Conservation (phyloP, 1,140 invertebrate species). For the Planococcus citri region DNA sequence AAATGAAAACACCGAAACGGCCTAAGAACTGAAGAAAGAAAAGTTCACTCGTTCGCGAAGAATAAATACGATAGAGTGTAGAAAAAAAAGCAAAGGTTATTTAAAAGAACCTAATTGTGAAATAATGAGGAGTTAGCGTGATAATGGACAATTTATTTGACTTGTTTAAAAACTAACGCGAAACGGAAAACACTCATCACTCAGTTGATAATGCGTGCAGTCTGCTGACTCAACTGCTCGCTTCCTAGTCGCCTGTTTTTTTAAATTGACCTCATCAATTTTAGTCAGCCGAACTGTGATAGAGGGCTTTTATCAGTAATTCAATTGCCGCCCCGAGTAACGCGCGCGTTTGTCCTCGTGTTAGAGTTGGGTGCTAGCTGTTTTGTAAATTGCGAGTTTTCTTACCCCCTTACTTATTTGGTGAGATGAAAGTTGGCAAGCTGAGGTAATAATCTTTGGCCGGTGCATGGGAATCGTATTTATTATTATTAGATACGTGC, state of each 20-base stretch:
- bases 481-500: too few relatives aligned
- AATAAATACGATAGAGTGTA: too few relatives aligned
- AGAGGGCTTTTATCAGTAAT: neutral
- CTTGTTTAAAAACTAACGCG: conserved; percentile 14
- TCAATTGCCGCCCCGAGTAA: neutral
- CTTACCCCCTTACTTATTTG: too few relatives aligned
- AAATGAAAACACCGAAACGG: neutral
- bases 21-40: neutral
- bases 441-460: too few relatives aligned
- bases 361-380: too few relatives aligned
- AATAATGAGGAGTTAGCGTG: conserved; percentile 19
- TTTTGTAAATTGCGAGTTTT: too few relatives aligned
- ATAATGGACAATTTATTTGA: conserved; percentile 17
- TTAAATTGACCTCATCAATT: conserved; percentile 18
- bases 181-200: conserved; percentile 20
- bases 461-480: too few relatives aligned
- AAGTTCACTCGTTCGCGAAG: neutral
- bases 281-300: conserved; percentile 6
- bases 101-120: conserved; percentile 10
- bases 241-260: conserved; percentile 14
- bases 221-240: conserved; percentile 14
- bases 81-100: conserved; percentile 15
- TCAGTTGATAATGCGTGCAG: conserved; percentile 16
- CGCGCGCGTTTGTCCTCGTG: neutral
- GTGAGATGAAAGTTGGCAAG: too few relatives aligned